phyloP scores from a whole-genome alignment of 2,113 vertebrate genomes.

The Calidris pygmaea region DNA sequence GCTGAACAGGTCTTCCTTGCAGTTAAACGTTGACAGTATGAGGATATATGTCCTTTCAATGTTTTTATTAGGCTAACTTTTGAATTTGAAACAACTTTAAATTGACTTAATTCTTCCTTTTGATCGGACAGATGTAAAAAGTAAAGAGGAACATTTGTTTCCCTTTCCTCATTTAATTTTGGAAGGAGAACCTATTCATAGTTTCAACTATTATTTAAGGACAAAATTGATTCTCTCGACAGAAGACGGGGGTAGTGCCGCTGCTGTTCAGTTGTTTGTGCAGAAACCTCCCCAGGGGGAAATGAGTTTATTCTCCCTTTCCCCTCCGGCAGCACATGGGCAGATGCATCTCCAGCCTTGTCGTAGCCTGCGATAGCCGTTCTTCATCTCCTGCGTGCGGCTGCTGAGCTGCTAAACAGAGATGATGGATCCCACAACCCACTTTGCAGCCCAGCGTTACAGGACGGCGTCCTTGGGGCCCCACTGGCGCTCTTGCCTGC shows the following conservation, averaged over 20 bases:
- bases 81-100: background rate
- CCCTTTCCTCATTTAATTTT: constrained; percentile 13
- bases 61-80: background rate
- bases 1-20: background rate
- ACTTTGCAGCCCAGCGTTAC: background rate
- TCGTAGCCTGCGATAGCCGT: background rate
- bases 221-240: background rate
- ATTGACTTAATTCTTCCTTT: constrained; percentile 7
- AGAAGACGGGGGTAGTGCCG: background rate
- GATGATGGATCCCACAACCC: constrained; percentile 26
- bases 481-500: background rate
- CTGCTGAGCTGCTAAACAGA: constrained; percentile 41
- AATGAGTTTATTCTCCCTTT: constrained; percentile 2
- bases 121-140: background rate
- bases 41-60: background rate
- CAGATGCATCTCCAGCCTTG: constrained; percentile 10
- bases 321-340: background rate
- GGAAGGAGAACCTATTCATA: background rate
- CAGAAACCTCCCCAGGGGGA: constrained; percentile 6
- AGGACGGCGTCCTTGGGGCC: background rate
- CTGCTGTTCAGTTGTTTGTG: constrained; percentile 15
- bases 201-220: constrained; percentile 11
- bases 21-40: background rate
- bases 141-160: constrained; percentile 32
- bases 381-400: background rate